Conservation (phyloP, 2,888 invertebrate species). For the Machimus atricapillus region DNA sequence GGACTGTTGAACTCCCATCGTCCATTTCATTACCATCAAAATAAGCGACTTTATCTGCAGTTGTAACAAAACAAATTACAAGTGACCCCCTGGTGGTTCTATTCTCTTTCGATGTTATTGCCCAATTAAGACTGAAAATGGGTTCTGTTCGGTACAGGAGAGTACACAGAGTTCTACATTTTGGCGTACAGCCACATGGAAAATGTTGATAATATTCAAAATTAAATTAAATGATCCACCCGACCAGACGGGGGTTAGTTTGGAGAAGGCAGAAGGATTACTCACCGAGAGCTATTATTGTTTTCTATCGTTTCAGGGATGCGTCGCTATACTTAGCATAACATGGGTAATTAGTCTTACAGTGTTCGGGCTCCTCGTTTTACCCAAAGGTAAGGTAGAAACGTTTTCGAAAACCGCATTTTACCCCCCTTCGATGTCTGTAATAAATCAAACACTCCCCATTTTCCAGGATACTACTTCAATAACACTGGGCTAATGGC, state of each 20-base stretch:
- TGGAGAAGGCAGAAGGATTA: neutral
- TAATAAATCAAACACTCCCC: neutral
- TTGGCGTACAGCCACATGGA: neutral
- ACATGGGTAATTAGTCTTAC: conserved; percentile 87
- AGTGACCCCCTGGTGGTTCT: neutral
- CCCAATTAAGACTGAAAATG: neutral
- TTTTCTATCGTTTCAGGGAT: conserved; percentile 68
- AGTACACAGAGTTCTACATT: neutral
- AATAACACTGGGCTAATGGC: conserved; percentile 85
- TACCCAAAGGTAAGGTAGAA: conserved; percentile 71
- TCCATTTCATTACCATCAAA: neutral
- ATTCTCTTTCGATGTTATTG: neutral
- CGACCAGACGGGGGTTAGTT: neutral
- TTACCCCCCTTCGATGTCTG: neutral
- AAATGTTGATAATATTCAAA: neutral
- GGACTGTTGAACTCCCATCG: neutral
- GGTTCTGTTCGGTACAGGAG: neutral
- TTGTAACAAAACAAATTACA: neutral
- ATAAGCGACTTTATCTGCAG: neutral
- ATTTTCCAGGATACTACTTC: conserved; percentile 77
- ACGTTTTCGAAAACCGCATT: neutral
- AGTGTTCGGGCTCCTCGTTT: conserved; percentile 80
- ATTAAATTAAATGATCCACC: neutral
- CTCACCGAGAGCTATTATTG: neutral
- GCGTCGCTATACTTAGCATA: conserved; percentile 82